Evolutionary conservation across 2,113 vertebrate species (phyloP).

Genomic region (Picathartes gymnocephalus): DNA sequence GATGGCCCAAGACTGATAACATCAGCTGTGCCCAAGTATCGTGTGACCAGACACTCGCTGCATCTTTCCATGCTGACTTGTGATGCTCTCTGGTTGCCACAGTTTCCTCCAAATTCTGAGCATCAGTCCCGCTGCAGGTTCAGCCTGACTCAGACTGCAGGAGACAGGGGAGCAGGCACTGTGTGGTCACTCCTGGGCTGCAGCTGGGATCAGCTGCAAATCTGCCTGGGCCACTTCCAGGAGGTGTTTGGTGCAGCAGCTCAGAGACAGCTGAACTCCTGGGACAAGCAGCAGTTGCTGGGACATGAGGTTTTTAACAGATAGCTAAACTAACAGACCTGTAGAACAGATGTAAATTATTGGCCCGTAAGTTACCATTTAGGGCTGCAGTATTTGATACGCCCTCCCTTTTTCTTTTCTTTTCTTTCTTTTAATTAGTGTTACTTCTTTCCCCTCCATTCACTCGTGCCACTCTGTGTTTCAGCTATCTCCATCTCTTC

Average conservation of each 20-base stretch:
- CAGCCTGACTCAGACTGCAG: neutral
- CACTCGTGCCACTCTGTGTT: neutral
- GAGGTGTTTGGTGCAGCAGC: neutral
- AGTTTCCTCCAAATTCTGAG: neutral
- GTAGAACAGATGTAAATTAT: constrained; percentile 45
- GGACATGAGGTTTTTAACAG: constrained; percentile 33
- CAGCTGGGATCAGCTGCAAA: neutral
- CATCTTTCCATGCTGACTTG: neutral
- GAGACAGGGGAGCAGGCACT: neutral
- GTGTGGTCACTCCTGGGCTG: rapidly evolving
- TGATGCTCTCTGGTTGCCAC: neutral
- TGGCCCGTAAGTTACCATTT: constrained; percentile 38
- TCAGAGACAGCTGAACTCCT: neutral
- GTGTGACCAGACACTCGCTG: neutral
- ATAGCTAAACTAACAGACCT: constrained; percentile 36
- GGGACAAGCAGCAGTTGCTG: constrained; percentile 26
- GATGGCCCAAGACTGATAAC: neutral
- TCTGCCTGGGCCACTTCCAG: neutral
- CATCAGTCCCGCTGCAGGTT: neutral
- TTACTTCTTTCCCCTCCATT: neutral
- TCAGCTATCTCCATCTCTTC: neutral
- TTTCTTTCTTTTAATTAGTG: constrained; percentile 10
- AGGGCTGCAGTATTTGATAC: neutral
- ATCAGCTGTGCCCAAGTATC: neutral
- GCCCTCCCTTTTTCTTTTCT: neutral